These are phyloP conservation scores for Pseudomyrmex gracilis DNA, from an alignment of 1,140 invertebrate genomes.

Conservation along the genomic window DNA sequence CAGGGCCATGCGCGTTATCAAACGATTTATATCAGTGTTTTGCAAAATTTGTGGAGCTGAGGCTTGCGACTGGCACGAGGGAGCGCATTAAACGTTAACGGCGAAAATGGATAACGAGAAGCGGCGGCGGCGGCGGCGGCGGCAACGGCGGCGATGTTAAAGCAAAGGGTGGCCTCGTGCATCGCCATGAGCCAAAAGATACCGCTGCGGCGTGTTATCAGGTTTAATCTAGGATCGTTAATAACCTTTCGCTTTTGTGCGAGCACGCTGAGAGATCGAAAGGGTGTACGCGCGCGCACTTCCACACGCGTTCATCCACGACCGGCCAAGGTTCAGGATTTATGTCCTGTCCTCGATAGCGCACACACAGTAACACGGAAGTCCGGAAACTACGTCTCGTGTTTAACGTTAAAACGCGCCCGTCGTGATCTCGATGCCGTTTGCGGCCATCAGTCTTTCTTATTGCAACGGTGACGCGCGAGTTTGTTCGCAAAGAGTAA, in stretches of 20 bases:
- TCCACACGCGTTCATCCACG: slow-evolving; percentile 14
- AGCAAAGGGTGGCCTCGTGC: slow-evolving; percentile 40
- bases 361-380: slow-evolving; percentile 41
- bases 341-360: slow-evolving; percentile 59
- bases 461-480: slow-evolving; percentile 3
- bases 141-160: no score
- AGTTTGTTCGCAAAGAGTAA: background rate
- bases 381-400: slow-evolving; percentile 56
- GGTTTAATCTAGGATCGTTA: slow-evolving; percentile 63
- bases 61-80: slow-evolving; percentile 57
- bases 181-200: slow-evolving; percentile 65
- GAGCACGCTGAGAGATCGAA: background rate
- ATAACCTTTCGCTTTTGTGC: slow-evolving; percentile 60
- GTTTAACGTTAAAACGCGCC: slow-evolving; percentile 55
- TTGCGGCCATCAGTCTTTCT: slow-evolving; percentile 47
- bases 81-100: slow-evolving; percentile 61
- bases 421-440: slow-evolving; percentile 34
- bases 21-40: slow-evolving; percentile 81
- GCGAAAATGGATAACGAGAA: slow-evolving; percentile 67
- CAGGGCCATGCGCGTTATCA: slow-evolving; percentile 77
- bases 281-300: background rate
- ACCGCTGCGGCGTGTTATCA: slow-evolving; percentile 67
- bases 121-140: background rate
- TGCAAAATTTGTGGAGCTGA: slow-evolving; percentile 77
- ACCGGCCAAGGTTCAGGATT: slow-evolving; percentile 31